Evolutionary conservation across 2,797 vertebrate genomes (phyloP).

Genomic region (Mallotus villosus): DNA sequence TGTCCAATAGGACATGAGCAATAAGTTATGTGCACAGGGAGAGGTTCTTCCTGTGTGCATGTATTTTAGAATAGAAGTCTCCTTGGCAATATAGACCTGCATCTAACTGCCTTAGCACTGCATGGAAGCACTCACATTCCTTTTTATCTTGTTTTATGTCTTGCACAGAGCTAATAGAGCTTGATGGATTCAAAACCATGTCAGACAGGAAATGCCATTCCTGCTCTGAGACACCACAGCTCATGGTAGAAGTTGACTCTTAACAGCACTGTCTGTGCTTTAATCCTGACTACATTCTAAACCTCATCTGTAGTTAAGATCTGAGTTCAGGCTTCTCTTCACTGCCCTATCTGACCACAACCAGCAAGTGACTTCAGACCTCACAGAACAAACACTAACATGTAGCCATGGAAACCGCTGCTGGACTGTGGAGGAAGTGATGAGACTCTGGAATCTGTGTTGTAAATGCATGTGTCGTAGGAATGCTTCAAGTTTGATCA

Average conservation of each 20-base stretch:
- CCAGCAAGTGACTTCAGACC: constrained; percentile 33
- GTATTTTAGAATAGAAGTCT: constrained; percentile 18
- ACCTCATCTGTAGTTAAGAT: not conserved
- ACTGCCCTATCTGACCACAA: constrained; percentile 8
- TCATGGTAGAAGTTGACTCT: not conserved
- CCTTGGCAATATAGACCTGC: constrained; percentile 1
- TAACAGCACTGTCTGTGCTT: not conserved
- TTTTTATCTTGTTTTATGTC: constrained; percentile 22
- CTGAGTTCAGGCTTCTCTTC: not conserved
- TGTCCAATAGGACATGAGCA: constrained; percentile 47
- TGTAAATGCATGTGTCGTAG: constrained; percentile 30
- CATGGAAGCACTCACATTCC: constrained; percentile 18
- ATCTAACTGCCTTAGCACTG: constrained; percentile 7
- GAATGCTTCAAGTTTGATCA: constrained; percentile 41
- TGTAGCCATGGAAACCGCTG: constrained; percentile 30
- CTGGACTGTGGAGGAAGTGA: constrained; percentile 22
- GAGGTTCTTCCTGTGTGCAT: not conserved
- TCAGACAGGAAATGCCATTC: constrained; percentile 21
- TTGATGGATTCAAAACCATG: not conserved
- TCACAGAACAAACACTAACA: constrained; percentile 5
- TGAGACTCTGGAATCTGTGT: not conserved
- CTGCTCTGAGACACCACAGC: not conserved
- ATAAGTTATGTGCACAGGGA: constrained; percentile 20
- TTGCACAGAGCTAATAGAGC: constrained; percentile 7
- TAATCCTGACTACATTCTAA: not conserved